phyloP scores from a whole-genome alignment of 2,113 vertebrate genomes.

The Edolisoma coerulescens region DNA sequence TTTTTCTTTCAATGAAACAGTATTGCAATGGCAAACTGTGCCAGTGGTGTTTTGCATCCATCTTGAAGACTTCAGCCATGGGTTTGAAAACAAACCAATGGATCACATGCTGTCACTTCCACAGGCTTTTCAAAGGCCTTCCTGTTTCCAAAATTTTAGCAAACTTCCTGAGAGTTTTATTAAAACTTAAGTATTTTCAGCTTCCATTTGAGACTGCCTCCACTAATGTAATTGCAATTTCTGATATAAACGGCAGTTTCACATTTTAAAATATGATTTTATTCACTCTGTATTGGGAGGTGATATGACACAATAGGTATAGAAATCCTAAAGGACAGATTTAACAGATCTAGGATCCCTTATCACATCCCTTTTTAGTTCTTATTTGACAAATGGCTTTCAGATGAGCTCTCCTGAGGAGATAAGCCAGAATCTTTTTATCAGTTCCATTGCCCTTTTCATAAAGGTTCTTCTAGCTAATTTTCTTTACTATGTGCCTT shows the following conservation, averaged over 20 bases:
- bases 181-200: neutral
- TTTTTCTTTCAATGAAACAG: neutral
- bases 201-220: neutral
- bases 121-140: neutral
- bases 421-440: slow-evolving; percentile 24
- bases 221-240: neutral
- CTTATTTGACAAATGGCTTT: slow-evolving; percentile 42
- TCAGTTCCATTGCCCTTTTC: slow-evolving; percentile 6
- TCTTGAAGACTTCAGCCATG: neutral
- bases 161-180: neutral
- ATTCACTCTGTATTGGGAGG: neutral
- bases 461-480: slow-evolving; percentile 1
- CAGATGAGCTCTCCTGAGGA: slow-evolving; percentile 27
- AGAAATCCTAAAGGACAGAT: slow-evolving; percentile 32
- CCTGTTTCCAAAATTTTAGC: neutral
- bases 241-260: neutral
- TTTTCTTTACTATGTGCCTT: neutral
- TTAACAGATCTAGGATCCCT: slow-evolving; percentile 47
- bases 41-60: neutral
- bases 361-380: slow-evolving; percentile 24
- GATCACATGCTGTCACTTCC: neutral
- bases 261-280: slow-evolving; percentile 25
- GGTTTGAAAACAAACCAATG: neutral
- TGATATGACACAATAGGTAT: neutral
- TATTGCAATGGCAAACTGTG: neutral